Conservation (phyloP, 2,113 vertebrate species). For the Conger conger region DNA sequence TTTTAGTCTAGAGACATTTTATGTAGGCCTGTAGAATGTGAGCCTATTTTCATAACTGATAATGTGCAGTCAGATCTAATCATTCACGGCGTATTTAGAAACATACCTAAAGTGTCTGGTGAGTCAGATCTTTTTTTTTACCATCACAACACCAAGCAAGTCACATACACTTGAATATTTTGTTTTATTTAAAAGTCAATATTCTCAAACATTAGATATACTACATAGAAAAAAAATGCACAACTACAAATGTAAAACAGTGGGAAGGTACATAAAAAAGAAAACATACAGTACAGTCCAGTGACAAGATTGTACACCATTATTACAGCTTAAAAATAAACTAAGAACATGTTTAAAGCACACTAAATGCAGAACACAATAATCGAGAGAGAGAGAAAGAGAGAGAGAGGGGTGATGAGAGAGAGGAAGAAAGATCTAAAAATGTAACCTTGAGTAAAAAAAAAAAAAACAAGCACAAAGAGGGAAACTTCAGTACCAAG, state of each 20-base stretch:
- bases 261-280: not conserved
- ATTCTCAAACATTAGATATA: not conserved
- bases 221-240: not conserved
- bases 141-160: not conserved
- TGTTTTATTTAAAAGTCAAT: not conserved
- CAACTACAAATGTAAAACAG: not conserved
- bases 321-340: not conserved
- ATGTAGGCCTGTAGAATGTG: not conserved
- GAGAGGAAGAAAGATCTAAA: not conserved
- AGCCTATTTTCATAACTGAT: not conserved
- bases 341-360: too few relatives aligned
- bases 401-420: too few relatives aligned
- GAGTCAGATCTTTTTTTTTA: not conserved
- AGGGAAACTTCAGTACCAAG: not conserved
- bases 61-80: not conserved
- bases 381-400: too few relatives aligned
- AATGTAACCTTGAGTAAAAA: not conserved
- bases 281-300: not conserved
- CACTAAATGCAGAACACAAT: too few relatives aligned
- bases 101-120: too few relatives aligned
- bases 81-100: not conserved
- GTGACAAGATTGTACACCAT: not conserved
- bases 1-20: not conserved
- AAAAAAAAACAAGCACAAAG: not conserved
- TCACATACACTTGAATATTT: not conserved